phyloP scores from a whole-genome alignment of 2,888 invertebrate species.

The Cataglyphis cursor region DNA sequence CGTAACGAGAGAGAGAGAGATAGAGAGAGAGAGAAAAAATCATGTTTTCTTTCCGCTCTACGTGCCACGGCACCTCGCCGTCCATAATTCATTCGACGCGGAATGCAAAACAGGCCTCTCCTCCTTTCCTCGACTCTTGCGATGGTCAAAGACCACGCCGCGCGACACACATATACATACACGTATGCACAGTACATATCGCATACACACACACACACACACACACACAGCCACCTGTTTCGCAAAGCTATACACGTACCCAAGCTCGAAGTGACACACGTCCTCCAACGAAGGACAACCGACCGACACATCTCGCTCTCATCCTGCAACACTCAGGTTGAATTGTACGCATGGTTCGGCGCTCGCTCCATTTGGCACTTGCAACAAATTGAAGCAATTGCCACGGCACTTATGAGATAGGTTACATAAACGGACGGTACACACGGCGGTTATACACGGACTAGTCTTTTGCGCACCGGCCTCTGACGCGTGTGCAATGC shows the following conservation, averaged over 20 bases:
- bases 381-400: constrained; percentile 73
- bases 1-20: constrained; percentile 81
- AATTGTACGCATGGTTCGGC: constrained; percentile 43
- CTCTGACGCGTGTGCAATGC: constrained; percentile 28
- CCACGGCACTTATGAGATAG: constrained; percentile 66
- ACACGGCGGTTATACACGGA: constrained; percentile 33
- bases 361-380: constrained; percentile 50
- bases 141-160: constrained; percentile 50
- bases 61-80: constrained; percentile 62
- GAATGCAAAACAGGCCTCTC: constrained; percentile 71
- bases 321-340: constrained; percentile 52
- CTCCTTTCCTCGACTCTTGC: constrained; percentile 37
- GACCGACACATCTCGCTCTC: constrained; percentile 47
- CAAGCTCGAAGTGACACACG: background rate
- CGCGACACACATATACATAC: background rate
- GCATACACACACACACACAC: background rate
- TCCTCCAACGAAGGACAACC: constrained; percentile 40
- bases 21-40: constrained; percentile 75
- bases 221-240: constrained; percentile 38
- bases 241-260: constrained; percentile 1
- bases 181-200: no score
- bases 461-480: constrained; percentile 49
- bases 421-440: constrained; percentile 68
- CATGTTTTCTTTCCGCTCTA: constrained; percentile 80
- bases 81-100: constrained; percentile 69